Percentiles rank a stretch among this genome's conserved stretches.
These are phyloP conservation scores for Orius laevigatus DNA, from an alignment of 1,140 invertebrate species.

Conservation along the genomic window DNA sequence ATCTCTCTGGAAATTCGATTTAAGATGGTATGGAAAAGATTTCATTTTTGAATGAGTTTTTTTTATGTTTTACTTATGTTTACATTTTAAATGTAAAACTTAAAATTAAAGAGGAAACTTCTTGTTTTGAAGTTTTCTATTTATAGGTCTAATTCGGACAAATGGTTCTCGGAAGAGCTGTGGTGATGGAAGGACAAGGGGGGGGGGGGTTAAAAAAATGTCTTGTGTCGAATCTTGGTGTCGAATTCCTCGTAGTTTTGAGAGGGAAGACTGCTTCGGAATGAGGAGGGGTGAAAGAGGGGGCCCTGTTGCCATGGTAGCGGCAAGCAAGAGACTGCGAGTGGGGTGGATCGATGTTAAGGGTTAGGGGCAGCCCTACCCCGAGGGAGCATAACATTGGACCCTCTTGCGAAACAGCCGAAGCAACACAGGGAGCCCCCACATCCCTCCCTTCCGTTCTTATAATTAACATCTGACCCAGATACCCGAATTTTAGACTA, in stretches of 20 bases:
- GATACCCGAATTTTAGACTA: neutral
- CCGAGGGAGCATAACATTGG: conserved; percentile 7
- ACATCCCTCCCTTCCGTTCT: neutral
- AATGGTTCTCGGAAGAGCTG: no score
- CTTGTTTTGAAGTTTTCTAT: no score
- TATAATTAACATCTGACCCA: neutral
- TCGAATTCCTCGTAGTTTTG: neutral
- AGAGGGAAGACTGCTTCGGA: neutral
- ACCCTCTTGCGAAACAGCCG: conserved; percentile 8
- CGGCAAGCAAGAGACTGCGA: conserved; percentile 4
- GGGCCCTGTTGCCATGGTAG: neutral
- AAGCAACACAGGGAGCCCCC: neutral
- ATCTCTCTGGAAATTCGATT: no score
- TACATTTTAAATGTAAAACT: no score
- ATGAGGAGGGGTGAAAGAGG: conserved; percentile 5
- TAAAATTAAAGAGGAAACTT: no score
- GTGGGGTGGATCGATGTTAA: neutral
- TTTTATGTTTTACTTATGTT: no score
- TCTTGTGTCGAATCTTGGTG: no score
- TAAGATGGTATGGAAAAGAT: no score
- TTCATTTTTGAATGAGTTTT: no score
- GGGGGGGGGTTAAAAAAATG: no score
- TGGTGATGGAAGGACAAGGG: no score
- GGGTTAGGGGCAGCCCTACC: neutral
- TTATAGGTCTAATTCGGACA: no score